Conservation (phyloP, 2,797 vertebrate genomes). For the Anguilla obscura region DNA sequence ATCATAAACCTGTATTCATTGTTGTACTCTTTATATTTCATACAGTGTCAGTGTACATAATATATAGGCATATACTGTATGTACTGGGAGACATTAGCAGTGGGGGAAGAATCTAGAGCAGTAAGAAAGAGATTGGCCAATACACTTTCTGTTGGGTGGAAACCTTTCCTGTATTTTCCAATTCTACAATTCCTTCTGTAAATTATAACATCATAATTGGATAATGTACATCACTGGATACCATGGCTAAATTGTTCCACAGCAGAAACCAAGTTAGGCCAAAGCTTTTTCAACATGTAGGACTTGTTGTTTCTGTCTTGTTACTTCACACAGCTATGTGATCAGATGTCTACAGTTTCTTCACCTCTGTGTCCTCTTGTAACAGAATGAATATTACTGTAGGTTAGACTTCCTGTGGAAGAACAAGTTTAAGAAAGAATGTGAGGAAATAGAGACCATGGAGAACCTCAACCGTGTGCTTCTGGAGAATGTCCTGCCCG, state of each 20-base stretch:
- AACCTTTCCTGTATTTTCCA: not conserved
- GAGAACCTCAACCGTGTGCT: conserved; percentile 96
- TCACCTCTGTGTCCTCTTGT: conserved; percentile 93
- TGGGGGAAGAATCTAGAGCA: not conserved
- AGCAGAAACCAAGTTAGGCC: conserved; percentile 12
- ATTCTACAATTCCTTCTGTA: not conserved
- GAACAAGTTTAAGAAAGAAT: conserved; percentile 99
- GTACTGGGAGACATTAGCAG: not conserved
- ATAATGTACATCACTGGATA: not conserved
- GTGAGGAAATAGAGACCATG: conserved; percentile 99
- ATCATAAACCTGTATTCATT: too few species aligned
- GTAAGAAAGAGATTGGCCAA: conserved; percentile 7
- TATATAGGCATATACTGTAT: not conserved
- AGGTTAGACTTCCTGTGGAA: conserved; percentile 99
- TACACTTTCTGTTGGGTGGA: not conserved
- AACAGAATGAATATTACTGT: conserved; percentile 85
- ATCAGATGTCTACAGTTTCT: conserved; percentile 89
- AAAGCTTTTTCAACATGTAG: conserved; percentile 7
- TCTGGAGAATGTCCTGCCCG: conserved; percentile 93
- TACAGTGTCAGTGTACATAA: not conserved
- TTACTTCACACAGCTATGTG: conserved; percentile 39
- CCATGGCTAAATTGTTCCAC: not conserved
- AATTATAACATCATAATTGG: not conserved
- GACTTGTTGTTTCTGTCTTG: conserved; percentile 28
- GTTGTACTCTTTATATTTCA: too few species aligned